Conservation (phyloP, 2,797 vertebrate genomes). For the Echeneis naucrates region DNA sequence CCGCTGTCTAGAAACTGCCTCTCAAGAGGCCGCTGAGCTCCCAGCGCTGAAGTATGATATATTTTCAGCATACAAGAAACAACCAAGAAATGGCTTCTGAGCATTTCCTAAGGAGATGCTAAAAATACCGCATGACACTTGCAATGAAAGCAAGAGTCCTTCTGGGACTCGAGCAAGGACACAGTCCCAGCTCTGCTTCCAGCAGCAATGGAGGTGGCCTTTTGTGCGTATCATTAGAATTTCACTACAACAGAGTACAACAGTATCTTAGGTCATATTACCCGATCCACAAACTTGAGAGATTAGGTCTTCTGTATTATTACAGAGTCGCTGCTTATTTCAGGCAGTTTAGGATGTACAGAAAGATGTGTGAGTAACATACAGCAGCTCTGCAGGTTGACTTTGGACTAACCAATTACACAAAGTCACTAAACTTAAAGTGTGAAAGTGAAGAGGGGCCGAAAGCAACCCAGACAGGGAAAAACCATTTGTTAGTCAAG, state of each 20-base stretch:
- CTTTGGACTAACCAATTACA: neutral
- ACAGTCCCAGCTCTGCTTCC: conserved; percentile 24
- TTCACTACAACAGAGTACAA: neutral
- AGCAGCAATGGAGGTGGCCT: conserved; percentile 18
- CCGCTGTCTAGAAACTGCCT: neutral
- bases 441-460: neutral
- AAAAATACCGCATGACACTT: conserved; percentile 57
- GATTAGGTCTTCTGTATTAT: neutral
- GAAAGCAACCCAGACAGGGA: neutral
- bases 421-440: neutral
- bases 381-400: neutral
- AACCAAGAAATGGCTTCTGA: conserved; percentile 18
- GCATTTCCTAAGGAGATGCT: conserved; percentile 33
- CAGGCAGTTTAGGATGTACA: neutral
- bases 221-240: conserved; percentile 18
- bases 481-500: neutral
- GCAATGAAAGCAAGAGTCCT: conserved; percentile 33
- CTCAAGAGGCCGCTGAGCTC: neutral
- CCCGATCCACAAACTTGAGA: neutral
- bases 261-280: neutral
- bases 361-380: neutral
- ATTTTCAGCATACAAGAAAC: conserved; percentile 11
- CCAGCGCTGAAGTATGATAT: conserved; percentile 5
- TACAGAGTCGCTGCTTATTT: neutral
- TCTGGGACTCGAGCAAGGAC: conserved; percentile 41